These are phyloP conservation scores for Puntigrus tetrazona DNA, from an alignment of 2,113 vertebrate genomes.

Conservation along the genomic window DNA sequence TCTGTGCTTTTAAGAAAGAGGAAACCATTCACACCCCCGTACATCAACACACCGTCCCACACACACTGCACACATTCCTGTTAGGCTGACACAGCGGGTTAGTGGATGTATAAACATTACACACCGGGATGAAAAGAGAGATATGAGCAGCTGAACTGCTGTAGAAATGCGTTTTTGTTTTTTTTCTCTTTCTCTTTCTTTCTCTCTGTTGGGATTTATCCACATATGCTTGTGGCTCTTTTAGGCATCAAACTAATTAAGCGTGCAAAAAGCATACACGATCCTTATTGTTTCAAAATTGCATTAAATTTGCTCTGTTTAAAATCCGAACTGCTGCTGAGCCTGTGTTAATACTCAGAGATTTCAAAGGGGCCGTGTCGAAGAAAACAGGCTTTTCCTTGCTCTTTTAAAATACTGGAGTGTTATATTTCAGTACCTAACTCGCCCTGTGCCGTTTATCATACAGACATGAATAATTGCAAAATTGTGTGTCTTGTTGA, in stretches of 20 bases:
- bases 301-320: background rate
- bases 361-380: background rate
- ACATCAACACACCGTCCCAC: conserved; percentile 39
- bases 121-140: conserved; percentile 45
- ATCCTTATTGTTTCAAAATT: conserved; percentile 27
- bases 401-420: background rate
- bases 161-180: conserved; percentile 46
- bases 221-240: background rate
- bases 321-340: conserved; percentile 19
- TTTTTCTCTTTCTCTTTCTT: conserved; percentile 36
- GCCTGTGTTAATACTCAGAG: background rate
- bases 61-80: conserved; percentile 41
- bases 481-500: conserved; percentile 4
- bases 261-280: conserved; percentile 1
- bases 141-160: conserved; percentile 34
- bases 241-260: conserved; percentile 24
- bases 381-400: conserved; percentile 5
- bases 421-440: background rate
- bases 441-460: background rate
- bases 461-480: background rate
- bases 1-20: conserved; percentile 44
- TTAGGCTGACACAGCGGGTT: conserved; percentile 46
- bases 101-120: conserved; percentile 45
- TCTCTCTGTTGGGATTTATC: conserved; percentile 22
- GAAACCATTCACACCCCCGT: conserved; percentile 44